These are phyloP conservation scores for Andinoacara biseriatus DNA, from an alignment of 2,113 vertebrate species.

Conservation along the genomic window DNA sequence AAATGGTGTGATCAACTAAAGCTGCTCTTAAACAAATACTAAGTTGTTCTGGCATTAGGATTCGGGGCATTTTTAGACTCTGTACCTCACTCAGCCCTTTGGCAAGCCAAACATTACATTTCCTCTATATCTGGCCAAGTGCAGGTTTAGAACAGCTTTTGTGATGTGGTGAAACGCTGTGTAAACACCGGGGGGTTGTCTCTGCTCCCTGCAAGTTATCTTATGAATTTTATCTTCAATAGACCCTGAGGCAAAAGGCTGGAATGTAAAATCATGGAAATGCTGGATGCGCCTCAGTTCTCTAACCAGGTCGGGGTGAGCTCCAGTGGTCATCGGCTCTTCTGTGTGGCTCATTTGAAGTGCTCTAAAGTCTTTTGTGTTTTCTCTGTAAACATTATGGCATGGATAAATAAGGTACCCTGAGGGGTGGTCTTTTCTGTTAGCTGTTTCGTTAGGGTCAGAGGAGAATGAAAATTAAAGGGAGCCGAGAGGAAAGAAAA, in stretches of 20 bases:
- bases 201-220: constrained; percentile 26
- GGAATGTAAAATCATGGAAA: constrained; percentile 48
- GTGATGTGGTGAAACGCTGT: constrained; percentile 28
- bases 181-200: constrained; percentile 41
- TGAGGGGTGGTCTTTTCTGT: constrained; percentile 73
- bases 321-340: constrained; percentile 26
- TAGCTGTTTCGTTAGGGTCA: constrained; percentile 3
- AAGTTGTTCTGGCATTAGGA: neutral
- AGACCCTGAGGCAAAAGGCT: constrained; percentile 36
- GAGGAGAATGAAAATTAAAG: constrained; percentile 52
- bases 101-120: constrained; percentile 46
- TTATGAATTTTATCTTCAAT: constrained; percentile 74
- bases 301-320: constrained; percentile 53
- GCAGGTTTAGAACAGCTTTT: constrained; percentile 27
- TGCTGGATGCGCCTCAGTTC: constrained; percentile 65
- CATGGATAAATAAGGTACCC: constrained; percentile 66
- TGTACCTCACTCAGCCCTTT: constrained; percentile 31
- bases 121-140: constrained; percentile 11
- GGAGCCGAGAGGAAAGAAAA: neutral
- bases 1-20: neutral
- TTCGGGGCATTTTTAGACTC: neutral
- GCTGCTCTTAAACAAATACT: neutral
- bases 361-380: constrained; percentile 61
- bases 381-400: constrained; percentile 80
- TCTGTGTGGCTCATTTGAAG: constrained; percentile 62